Evolutionary conservation across 2,113 vertebrate species (phyloP).

Genomic region (Ophthalmolycus amberensis): DNA sequence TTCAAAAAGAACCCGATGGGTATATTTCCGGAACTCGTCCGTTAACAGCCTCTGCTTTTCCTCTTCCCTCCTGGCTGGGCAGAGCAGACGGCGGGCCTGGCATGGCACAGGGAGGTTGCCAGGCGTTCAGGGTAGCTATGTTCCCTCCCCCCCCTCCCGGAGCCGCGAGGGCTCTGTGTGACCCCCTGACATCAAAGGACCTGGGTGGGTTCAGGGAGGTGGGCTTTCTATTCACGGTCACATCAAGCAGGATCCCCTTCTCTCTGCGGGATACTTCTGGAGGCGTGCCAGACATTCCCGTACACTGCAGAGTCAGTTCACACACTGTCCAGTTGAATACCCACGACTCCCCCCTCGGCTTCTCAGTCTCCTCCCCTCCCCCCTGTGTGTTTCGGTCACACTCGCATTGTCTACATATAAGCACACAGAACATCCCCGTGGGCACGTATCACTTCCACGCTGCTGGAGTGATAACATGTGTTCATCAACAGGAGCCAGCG

Average conservation of each 20-base stretch:
- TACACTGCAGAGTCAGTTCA: slow-evolving; percentile 45
- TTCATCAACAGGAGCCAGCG: slow-evolving; percentile 56
- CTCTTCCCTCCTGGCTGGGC: slow-evolving; percentile 19
- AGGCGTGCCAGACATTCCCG: slow-evolving; percentile 75
- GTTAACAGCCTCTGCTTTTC: slow-evolving; percentile 7
- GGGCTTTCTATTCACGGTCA: slow-evolving; percentile 74
- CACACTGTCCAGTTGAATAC: slow-evolving; percentile 46
- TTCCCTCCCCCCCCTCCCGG: slow-evolving; percentile 1
- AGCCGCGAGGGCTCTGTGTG: slow-evolving; percentile 49
- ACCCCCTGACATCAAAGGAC: slow-evolving; percentile 75
- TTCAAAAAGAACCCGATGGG: neutral
- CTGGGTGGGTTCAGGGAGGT: slow-evolving; percentile 63
- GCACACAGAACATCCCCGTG: slow-evolving; percentile 33
- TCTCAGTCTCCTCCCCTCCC: slow-evolving; percentile 18
- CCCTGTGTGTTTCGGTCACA: slow-evolving; percentile 43
- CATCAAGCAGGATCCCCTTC: slow-evolving; percentile 75
- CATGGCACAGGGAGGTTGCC: slow-evolving; percentile 66
- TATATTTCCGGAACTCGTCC: neutral
- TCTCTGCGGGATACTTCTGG: slow-evolving; percentile 69
- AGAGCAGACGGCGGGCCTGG: slow-evolving; percentile 24
- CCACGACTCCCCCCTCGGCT: slow-evolving; percentile 13
- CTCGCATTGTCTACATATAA: slow-evolving; percentile 44
- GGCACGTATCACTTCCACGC: slow-evolving; percentile 58
- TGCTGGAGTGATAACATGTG: slow-evolving; percentile 45
- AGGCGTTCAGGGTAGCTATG: slow-evolving; percentile 68